These are phyloP conservation scores for Calonectris borealis DNA, from an alignment of 2,113 vertebrate genomes.

Conservation along the genomic window DNA sequence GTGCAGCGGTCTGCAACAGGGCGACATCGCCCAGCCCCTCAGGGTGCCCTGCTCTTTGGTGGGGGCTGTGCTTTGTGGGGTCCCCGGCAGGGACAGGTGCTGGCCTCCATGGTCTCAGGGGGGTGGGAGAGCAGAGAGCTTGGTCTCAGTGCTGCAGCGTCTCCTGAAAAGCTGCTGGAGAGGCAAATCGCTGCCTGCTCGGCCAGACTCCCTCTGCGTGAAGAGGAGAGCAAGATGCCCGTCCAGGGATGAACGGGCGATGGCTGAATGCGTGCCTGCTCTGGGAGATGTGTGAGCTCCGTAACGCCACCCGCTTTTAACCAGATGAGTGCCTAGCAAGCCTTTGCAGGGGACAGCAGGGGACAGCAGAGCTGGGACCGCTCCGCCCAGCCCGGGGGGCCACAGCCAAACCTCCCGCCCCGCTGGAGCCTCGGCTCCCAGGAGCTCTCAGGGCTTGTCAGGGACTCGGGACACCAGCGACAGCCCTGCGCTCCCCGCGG, in stretches of 20 bases:
- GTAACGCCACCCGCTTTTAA: fast-evolving
- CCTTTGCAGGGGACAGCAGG: too few relatives aligned
- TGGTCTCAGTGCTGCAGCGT: neutral
- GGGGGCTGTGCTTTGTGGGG: too few relatives aligned
- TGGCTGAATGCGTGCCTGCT: neutral
- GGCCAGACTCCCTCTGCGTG: neutral
- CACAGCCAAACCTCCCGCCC: neutral
- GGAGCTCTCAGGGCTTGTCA: neutral
- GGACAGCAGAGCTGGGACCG: neutral
- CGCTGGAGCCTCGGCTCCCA: neutral
- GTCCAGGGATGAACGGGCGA: neutral
- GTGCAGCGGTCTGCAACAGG: neutral
- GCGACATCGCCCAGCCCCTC: fast-evolving
- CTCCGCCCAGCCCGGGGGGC: neutral
- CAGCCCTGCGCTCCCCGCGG: fast-evolving
- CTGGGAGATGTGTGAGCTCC: fast-evolving
- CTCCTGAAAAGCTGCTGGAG: neutral
- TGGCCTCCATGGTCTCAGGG: too few relatives aligned
- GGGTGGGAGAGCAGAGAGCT: too few relatives aligned
- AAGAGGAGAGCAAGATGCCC: neutral
- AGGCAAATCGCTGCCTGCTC: fast-evolving
- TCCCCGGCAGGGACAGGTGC: too few relatives aligned
- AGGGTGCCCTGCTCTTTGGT: too few relatives aligned
- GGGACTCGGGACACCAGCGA: neutral
- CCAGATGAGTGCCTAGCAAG: neutral